Base-by-base conservation (phyloP, 1,140 invertebrate species). In the Bombus confusus region DNA sequence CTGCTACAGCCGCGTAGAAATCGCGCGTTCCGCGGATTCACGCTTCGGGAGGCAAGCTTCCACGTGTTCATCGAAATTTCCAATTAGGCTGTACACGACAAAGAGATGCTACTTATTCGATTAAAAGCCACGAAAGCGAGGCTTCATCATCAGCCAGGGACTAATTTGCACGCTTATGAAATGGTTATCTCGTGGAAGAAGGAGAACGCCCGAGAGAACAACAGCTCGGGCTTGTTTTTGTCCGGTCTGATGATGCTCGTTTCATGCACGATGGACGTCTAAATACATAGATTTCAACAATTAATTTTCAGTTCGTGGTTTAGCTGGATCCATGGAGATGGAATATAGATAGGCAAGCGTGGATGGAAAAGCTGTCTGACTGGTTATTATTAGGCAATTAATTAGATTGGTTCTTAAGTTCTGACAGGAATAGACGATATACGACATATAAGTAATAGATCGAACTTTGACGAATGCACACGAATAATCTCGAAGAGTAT, bases 11-110 rank as follows among this genome's bases (percentile, higher is more conserved):
- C 22, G 74, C 68, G 78, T 88, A 81, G 86, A 88, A 88, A 88
- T 85, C 71, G 82, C 34, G 64, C 77, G 69, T 72, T 73, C 62
- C 85, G 73, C 77, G 81, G 86, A 92, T 90, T 91, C 84, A 91
- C 87, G 87, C 83, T 86, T 85, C 87, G 87, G 66, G 74, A 85
- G 78, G 41, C 86, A 83, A 78, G 52, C 75, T 68, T 72, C 77
- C 62, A 57, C 84, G n/a, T 87, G 86, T 83, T 83, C 88, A 84
- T 90, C 90, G 88, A 91, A 91, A 90, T 92, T 90, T 87, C 87
- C 90, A 92, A 93, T 93, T 92, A 92, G 78, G 77, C 83, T 80
- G 59, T 74, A 47, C 74, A 69, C 72, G 64, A 87, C 82, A 68
- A 80, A 8, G n/a, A 41, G 25, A 80, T 74, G 59, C 73, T 57